Percentiles rank a stretch among this genome's conserved stretches.
These are phyloP conservation scores for Hyles euphorbiae DNA, from an alignment of 1,140 invertebrate genomes.

Conservation along the genomic window DNA sequence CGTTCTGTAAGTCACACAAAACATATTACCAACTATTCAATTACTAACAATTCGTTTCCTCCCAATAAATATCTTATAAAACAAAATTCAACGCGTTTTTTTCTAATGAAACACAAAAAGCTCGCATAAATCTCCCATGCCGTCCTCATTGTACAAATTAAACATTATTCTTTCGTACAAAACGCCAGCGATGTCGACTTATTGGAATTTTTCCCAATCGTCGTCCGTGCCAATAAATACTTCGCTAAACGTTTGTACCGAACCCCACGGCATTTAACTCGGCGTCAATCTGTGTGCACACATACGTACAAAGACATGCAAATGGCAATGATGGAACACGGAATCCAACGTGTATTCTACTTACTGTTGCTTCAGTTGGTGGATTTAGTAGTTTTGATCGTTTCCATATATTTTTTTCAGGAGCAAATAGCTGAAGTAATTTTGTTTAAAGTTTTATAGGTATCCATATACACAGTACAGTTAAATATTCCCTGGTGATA, in stretches of 20 bases:
- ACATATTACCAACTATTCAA: no score
- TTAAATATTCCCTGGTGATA: no score
- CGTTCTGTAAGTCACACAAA: no score
- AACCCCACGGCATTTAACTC: slow-evolving; percentile 55
- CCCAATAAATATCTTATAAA: no score
- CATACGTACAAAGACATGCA: slow-evolving; percentile 41
- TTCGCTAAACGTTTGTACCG: slow-evolving; percentile 50
- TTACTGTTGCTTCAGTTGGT: slow-evolving; percentile 49
- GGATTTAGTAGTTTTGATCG: slow-evolving; percentile 24
- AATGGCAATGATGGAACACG: slow-evolving; percentile 60
- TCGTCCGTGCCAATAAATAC: slow-evolving; percentile 70
- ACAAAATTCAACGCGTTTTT: no score
- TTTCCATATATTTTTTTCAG: neutral
- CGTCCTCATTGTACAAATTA: slow-evolving; percentile 57
- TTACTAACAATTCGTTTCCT: no score
- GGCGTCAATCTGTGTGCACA: slow-evolving; percentile 50
- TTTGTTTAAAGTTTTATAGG: neutral
- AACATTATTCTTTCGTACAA: slow-evolving; percentile 67
- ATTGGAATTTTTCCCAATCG: slow-evolving; percentile 72
- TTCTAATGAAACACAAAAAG: slow-evolving; percentile 9
- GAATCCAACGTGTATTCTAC: slow-evolving; percentile 64
- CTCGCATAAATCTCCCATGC: slow-evolving; percentile 45
- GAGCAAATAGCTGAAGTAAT: no score
- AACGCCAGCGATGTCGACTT: slow-evolving; percentile 42
- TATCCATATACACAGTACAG: no score